A percentile compares a stretch with the other conserved stretches of the same genome.
These are phyloP conservation scores for Brevimyrus niger DNA, from an alignment of 2,113 vertebrate species.

Conservation along the genomic window DNA sequence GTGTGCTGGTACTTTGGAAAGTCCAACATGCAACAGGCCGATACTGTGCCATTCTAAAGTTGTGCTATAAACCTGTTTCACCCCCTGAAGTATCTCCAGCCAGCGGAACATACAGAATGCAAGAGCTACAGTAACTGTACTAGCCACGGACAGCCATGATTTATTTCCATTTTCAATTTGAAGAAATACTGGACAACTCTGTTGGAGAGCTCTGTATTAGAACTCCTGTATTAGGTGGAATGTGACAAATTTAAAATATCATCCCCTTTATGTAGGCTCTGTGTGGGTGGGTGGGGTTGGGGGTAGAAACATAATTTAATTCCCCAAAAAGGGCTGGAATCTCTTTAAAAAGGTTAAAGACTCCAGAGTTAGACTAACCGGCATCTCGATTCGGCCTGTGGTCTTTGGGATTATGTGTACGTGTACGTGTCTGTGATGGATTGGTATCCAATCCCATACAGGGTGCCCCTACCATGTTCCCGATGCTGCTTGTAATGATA, in stretches of 20 bases:
- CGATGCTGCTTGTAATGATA: neutral
- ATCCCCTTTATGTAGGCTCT: neutral
- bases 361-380: neutral
- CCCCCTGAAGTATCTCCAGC: neutral
- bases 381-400: neutral
- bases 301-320: neutral
- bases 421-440: neutral
- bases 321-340: neutral
- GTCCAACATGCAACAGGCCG: neutral
- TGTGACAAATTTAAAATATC: neutral
- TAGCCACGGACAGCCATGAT: too few relatives aligned
- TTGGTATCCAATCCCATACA: neutral
- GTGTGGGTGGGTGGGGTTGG: neutral
- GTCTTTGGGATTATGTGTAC: neutral
- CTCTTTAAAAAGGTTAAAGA: neutral
- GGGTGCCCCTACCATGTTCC: neutral
- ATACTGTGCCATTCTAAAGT: neutral
- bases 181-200: neutral
- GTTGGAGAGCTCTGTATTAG: neutral
- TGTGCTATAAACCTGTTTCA: neutral
- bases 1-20: neutral
- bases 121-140: neutral
- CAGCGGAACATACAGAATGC: neutral
- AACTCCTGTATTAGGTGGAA: neutral
- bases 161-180: too few relatives aligned